These are phyloP conservation scores for Paramisgurnus dabryanus DNA, from an alignment of 2,113 vertebrate genomes.

Conservation along the genomic window DNA sequence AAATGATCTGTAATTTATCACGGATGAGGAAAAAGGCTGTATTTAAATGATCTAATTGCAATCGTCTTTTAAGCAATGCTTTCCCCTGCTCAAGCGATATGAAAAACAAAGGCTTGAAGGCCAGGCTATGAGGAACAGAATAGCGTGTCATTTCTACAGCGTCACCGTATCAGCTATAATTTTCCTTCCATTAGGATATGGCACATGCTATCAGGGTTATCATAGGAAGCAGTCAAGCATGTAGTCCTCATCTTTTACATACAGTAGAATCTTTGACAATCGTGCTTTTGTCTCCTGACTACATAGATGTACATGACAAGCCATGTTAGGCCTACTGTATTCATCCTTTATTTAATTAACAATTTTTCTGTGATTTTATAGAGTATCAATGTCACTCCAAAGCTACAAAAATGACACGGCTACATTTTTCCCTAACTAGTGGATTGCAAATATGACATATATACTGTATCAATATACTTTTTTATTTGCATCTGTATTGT, in stretches of 20 bases:
- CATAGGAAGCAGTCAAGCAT: slow-evolving; percentile 56
- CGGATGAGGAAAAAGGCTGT: slow-evolving; percentile 22
- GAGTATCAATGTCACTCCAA: neutral
- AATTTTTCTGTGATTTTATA: neutral
- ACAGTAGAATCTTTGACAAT: neutral
- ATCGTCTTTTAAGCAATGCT: slow-evolving; percentile 29
- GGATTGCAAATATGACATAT: too few species aligned
- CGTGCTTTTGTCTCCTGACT: neutral
- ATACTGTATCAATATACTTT: too few species aligned
- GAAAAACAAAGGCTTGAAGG: slow-evolving; percentile 45
- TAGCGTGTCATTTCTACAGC: slow-evolving; percentile 54
- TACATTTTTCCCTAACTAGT: too few species aligned
- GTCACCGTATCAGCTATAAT: slow-evolving; percentile 59
- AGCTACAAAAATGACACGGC: too few species aligned
- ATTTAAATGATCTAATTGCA: slow-evolving; percentile 51
- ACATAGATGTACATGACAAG: neutral
- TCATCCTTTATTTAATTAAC: neutral
- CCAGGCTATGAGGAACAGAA: slow-evolving; percentile 45
- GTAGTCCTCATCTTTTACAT: slow-evolving; percentile 33
- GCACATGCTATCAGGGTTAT: slow-evolving; percentile 59
- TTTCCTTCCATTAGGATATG: slow-evolving; percentile 60
- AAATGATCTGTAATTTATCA: slow-evolving; percentile 33
- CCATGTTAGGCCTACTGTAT: neutral
- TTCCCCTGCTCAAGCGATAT: slow-evolving; percentile 43
- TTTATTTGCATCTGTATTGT: too few species aligned